phyloP scores from a whole-genome alignment of 53 echinoderm and acorn worm genomes.

The Stichopus horrens region DNA sequence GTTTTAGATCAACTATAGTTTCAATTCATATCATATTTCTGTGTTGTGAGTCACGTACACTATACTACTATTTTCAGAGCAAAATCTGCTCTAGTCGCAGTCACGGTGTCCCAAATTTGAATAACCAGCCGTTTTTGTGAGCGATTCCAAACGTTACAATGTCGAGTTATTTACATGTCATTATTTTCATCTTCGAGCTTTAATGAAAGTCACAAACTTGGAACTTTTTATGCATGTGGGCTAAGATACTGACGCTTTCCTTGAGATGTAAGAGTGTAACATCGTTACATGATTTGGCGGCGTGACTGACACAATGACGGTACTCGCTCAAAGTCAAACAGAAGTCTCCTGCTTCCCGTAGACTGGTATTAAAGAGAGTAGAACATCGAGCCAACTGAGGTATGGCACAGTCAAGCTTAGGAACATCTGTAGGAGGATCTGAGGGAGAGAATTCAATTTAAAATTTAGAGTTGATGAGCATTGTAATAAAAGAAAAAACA shows the following conservation, averaged over 20 bases:
- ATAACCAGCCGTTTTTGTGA: no score
- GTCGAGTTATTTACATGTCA: no score
- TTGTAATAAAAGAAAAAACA: no score
- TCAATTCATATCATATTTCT: no score
- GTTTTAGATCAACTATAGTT: no score
- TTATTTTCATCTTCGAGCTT: not conserved
- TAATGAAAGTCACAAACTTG: conserved; percentile 26
- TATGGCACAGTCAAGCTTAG: not conserved
- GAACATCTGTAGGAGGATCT: not conserved
- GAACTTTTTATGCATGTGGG: conserved; percentile 38
- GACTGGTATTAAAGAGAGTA: conserved; percentile 7
- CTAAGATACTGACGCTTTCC: conserved; percentile 23
- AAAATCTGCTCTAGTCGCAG: no score
- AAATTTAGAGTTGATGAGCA: no score
- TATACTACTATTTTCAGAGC: no score
- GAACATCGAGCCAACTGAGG: not conserved
- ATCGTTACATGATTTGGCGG: conserved; percentile 30
- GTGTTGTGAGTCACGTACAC: no score
- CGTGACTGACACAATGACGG: conserved; percentile 40
- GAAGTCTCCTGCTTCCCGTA: conserved; percentile 1
- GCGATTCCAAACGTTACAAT: no score
- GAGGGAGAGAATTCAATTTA: no score
- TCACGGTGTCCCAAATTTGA: no score
- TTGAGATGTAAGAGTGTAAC: conserved; percentile 7
- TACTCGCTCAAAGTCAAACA: conserved; percentile 16